Conservation (phyloP, 1,140 invertebrate species). For the Ostrea edulis region DNA sequence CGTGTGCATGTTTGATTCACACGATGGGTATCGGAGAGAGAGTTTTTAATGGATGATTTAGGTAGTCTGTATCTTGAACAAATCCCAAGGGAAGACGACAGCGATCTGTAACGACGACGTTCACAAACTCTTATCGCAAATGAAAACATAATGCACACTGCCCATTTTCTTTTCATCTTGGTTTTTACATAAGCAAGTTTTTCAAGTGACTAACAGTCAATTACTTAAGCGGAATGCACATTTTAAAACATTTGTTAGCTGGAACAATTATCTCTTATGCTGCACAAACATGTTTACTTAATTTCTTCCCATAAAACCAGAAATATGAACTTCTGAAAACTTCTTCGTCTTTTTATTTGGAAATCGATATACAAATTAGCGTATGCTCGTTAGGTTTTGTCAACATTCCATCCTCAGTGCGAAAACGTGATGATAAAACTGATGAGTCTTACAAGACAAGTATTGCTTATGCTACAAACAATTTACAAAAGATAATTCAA, state of each 20-base stretch:
- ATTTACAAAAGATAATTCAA: not conserved
- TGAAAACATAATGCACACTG: slow-evolving; percentile 14
- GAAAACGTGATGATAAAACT: not conserved
- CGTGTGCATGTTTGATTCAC: not conserved
- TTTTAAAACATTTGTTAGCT: not conserved
- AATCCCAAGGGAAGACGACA: not conserved
- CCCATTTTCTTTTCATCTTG: slow-evolving; percentile 22
- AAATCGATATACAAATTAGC: not conserved
- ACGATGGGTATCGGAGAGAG: not conserved
- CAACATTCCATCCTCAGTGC: not conserved
- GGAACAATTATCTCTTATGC: not conserved
- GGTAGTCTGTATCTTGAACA: not conserved
- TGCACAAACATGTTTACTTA: slow-evolving; percentile 10
- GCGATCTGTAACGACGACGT: not conserved
- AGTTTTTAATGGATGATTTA: not conserved
- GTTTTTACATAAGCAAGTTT: slow-evolving; percentile 13
- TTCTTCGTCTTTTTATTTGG: not conserved
- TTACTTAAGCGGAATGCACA: slow-evolving; percentile 13
- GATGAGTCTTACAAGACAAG: not conserved
- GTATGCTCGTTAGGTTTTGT: not conserved
- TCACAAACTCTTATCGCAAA: slow-evolving; percentile 6
- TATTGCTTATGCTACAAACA: not conserved
- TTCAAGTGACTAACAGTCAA: slow-evolving; percentile 25
- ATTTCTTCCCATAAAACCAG: not conserved
- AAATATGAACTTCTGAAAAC: not conserved